These are phyloP conservation scores for Urocyon cinereoargenteus DNA, from an alignment of 2,797 vertebrate genomes.

Conservation along the genomic window DNA sequence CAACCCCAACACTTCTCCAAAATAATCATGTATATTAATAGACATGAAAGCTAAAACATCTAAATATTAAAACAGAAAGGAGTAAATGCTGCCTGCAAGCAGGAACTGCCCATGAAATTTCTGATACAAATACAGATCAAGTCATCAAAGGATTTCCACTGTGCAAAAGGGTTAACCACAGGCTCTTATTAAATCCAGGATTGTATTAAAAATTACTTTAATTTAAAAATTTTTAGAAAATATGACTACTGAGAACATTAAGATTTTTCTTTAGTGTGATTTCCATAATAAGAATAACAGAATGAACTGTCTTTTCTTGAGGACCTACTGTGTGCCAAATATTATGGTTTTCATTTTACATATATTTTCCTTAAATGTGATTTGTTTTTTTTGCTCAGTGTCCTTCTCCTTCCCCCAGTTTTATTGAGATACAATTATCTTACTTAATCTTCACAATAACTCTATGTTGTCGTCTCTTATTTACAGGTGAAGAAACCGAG, in stretches of 20 bases:
- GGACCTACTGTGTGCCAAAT: not conserved
- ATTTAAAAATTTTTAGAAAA: not conserved
- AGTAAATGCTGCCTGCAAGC: not conserved
- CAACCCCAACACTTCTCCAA: not conserved
- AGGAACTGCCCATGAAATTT: not conserved
- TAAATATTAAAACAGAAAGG: not conserved
- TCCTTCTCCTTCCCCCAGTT: no score
- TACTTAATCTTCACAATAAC: not conserved
- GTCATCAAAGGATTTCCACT: not conserved
- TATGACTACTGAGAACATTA: not conserved
- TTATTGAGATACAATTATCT: no score
- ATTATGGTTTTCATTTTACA: not conserved
- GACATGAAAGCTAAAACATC: not conserved
- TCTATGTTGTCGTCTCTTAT: not conserved
- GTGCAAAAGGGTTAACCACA: not conserved
- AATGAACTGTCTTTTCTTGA: not conserved
- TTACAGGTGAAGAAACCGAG: not conserved
- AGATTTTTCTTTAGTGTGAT: not conserved
- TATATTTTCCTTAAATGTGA: not conserved
- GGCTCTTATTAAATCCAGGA: constrained; percentile 9
- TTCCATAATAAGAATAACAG: not conserved
- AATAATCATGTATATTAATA: not conserved
- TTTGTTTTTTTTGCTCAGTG: not conserved
- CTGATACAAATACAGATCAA: not conserved
- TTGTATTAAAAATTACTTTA: constrained; percentile 9